Base-by-base conservation (phyloP, 2,113 vertebrate genomes). In the Rhabdornis inornatus region DNA sequence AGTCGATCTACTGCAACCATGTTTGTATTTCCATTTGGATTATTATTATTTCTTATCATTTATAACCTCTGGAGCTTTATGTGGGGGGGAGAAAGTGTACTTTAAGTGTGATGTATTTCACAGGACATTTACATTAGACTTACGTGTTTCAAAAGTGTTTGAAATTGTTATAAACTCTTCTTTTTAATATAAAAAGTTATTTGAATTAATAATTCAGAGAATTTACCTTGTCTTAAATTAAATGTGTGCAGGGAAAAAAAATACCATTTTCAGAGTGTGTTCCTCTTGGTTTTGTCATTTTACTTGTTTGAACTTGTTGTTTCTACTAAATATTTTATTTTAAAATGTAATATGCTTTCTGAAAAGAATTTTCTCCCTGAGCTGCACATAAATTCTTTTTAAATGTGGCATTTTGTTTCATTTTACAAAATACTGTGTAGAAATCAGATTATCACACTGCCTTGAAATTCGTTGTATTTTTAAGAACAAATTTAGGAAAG, bases 41-140 rank as follows among this genome's bases (percentile, higher is more conserved):
- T 79, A 85, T 39, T 93, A 60, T 49, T 66, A 42, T 85, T 92
- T 91, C 84, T 96, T 96, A 82, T 80, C 9, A 11, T 89, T 94
- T 83, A 65, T 89, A 75, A 72, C 28, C 39, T 78, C 47, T 89
- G 30, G 47, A 47, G 63, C n/a, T 95, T 33, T 89, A 57, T 44
- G 44, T 65, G 28, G 72, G 4, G 6, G 6, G 0, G 5, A 25
- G 40, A 31, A 25, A 75, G 37, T 89, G 33, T 53, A 57, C 91
- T 91, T 85, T 39, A 95, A 79, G 25, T 83, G 20, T 71, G 70
- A 96, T 92, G 15, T 44, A 31, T 92, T 91, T 88, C 52, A 77
- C 22, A 57, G 53, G 40, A 68, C 70, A 79, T 83, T 84, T 93
- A 85, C 1, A 0, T 87, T 77, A 74, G 56, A 69, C 28, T 81